Evolutionary conservation across 2,888 invertebrate species (phyloP).

Genomic region (Hydriomena furcata): DNA sequence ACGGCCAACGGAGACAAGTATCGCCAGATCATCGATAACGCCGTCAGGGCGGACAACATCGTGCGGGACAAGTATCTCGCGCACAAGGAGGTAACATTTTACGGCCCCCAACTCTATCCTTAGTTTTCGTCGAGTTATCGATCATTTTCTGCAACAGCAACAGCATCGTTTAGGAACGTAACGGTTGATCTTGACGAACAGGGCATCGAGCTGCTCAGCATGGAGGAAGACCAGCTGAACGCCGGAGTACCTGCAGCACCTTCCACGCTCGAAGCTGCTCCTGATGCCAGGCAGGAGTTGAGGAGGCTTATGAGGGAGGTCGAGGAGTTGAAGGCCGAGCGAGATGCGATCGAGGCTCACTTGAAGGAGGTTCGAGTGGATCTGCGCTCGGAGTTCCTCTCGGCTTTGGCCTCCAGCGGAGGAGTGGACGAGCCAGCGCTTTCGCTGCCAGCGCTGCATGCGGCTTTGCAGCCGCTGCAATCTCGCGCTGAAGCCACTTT

Average conservation of each 20-base stretch:
- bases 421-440: conserved; percentile 94
- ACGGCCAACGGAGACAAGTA: conserved; percentile 96
- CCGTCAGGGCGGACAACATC: conserved; percentile 90
- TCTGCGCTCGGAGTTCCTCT: conserved; percentile 55
- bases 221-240: conserved; percentile 87
- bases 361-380: conserved; percentile 87
- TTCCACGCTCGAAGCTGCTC: conserved; percentile 62
- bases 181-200: conserved; percentile 38
- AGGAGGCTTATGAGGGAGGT: conserved; percentile 90
- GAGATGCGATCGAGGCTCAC: conserved; percentile 91
- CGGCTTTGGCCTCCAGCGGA: conserved; percentile 92
- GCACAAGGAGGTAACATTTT: conserved; percentile 83
- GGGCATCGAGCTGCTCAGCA: conserved; percentile 92
- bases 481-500: conserved; percentile 61
- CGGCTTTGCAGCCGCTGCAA: conserved; percentile 84
- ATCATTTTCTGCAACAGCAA: too few relatives aligned
- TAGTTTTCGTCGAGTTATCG: too few relatives aligned
- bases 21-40: conserved; percentile 95
- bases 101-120: too few relatives aligned
- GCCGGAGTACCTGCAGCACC: conserved; percentile 88
- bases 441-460: conserved; percentile 92
- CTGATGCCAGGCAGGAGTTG: conserved; percentile 84
- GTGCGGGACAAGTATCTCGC: conserved; percentile 93
- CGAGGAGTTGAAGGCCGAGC: conserved; percentile 93
- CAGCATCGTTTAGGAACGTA: too few relatives aligned